Evolutionary conservation across 2,888 invertebrate species (phyloP).

Genomic region (Cerastis leucographa): DNA sequence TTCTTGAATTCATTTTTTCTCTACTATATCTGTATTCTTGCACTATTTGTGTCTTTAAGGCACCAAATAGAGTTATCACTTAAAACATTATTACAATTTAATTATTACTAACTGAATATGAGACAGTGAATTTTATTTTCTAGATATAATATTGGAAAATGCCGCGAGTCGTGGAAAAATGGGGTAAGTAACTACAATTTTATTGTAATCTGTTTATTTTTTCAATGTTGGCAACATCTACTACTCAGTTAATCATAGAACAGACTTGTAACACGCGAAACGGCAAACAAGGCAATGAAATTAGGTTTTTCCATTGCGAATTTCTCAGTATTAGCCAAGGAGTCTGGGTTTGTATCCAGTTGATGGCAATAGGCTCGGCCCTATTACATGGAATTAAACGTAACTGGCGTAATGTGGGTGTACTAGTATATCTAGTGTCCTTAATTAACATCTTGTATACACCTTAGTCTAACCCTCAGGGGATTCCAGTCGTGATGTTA

Average conservation of each 20-base stretch:
- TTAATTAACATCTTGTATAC: too few species aligned
- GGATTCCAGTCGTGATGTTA: background rate
- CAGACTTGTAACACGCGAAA: constrained; percentile 52
- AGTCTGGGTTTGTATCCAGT: background rate
- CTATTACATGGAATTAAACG: background rate
- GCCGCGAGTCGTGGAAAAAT: constrained; percentile 20
- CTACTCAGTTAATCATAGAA: constrained; percentile 1
- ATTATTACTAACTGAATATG: constrained; percentile 39
- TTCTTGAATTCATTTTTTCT: too few species aligned
- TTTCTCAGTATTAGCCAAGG: background rate
- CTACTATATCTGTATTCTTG: background rate
- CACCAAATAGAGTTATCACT: background rate
- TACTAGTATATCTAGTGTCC: too few species aligned
- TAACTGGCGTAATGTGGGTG: background rate
- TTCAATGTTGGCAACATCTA: background rate
- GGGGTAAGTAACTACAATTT: constrained; percentile 32
- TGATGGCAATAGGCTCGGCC: background rate
- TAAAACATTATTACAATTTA: constrained; percentile 4
- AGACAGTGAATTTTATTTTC: constrained; percentile 56
- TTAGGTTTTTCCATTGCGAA: background rate
- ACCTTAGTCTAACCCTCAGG: background rate
- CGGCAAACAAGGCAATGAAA: background rate
- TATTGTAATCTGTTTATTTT: background rate
- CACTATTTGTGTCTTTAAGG: background rate
- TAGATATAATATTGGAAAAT: constrained; percentile 52